Evolutionary conservation across 2,113 vertebrate species (phyloP).

Genomic region (Tringa solitaria): DNA sequence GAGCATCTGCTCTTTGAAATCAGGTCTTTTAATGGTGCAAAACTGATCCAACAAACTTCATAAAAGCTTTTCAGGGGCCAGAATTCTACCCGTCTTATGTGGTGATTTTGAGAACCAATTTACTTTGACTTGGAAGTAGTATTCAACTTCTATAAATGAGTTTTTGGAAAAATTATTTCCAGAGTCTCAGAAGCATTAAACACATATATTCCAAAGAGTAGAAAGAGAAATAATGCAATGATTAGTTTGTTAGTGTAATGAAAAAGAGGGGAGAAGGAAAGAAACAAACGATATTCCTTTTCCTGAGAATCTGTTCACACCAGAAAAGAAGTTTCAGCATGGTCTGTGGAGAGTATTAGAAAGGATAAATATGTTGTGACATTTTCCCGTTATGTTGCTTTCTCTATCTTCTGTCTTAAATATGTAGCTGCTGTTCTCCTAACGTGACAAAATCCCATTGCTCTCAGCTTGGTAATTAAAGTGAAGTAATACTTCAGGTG

Average conservation of each 20-base stretch:
- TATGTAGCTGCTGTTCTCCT: background rate
- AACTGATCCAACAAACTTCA: background rate
- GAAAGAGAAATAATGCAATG: background rate
- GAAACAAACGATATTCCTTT: background rate
- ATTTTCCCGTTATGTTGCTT: background rate
- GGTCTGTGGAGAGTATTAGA: background rate
- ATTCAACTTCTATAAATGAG: background rate
- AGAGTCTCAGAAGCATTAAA: background rate
- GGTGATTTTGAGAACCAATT: background rate
- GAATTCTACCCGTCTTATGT: background rate
- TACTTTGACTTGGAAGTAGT: background rate
- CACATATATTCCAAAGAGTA: background rate
- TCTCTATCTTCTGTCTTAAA: background rate
- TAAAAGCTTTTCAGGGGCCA: background rate
- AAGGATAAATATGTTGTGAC: background rate
- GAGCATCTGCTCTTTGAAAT: background rate
- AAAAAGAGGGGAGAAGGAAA: background rate
- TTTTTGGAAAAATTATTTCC: background rate
- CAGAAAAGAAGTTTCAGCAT: background rate
- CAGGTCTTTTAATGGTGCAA: background rate
- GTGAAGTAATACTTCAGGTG: background rate
- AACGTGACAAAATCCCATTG: slow-evolving; percentile 20
- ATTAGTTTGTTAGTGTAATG: background rate
- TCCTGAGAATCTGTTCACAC: background rate
- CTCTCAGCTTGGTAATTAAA: slow-evolving; percentile 27